Evolutionary conservation across 2,797 vertebrate genomes (phyloP).

Genomic region (Parambassis ranga): DNA sequence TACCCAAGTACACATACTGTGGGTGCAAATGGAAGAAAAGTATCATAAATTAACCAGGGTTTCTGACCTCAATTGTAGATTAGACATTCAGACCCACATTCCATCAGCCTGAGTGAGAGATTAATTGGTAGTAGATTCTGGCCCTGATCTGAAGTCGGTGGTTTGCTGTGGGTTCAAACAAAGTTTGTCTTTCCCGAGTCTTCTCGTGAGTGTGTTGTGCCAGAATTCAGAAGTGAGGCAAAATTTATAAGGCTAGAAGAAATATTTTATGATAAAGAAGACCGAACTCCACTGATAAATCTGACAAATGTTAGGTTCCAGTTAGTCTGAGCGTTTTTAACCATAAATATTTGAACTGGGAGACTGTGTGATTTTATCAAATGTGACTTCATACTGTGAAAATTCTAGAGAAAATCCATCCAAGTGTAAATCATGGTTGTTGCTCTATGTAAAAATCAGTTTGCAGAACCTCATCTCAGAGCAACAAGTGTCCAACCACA

Average conservation of each 20-base stretch:
- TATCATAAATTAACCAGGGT: conserved; percentile 23
- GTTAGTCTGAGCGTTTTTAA: neutral
- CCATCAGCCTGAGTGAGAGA: conserved; percentile 39
- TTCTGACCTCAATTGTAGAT: conserved; percentile 44
- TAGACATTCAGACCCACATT: conserved; percentile 35
- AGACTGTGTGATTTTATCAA: neutral
- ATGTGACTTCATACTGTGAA: neutral
- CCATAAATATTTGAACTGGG: neutral
- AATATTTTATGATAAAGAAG: conserved; percentile 5
- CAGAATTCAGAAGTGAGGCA: neutral
- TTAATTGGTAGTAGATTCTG: conserved; percentile 33
- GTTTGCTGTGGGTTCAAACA: conserved; percentile 26
- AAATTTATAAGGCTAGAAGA: neutral
- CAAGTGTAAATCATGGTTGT: neutral
- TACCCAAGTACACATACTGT: conserved; percentile 26
- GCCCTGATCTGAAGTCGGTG: conserved; percentile 7
- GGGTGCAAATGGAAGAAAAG: conserved; percentile 10
- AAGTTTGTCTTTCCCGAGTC: conserved; percentile 25
- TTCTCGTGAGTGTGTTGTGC: conserved; percentile 26
- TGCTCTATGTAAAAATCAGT: neutral
- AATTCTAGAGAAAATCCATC: too few relatives aligned
- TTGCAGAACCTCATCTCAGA: neutral
- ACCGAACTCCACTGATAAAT: neutral
- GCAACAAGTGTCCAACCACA: neutral
- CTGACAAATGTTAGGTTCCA: neutral